Conservation (phyloP, 2,797 vertebrate genomes). For the Loris lydekkerianus region DNA sequence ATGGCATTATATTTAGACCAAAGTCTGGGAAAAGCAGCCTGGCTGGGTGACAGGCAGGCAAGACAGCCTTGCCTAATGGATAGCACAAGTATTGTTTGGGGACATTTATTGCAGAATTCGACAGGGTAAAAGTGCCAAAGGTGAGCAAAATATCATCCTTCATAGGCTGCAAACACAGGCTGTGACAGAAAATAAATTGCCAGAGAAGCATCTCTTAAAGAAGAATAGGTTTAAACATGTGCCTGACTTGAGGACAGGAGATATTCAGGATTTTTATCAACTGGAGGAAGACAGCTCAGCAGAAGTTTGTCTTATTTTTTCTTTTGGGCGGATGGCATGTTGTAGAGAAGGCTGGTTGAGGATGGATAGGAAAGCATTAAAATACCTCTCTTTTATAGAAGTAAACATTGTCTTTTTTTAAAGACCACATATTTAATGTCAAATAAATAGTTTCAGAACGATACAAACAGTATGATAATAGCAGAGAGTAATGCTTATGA, state of each 20-base stretch:
- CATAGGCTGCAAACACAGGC: constrained; percentile 60
- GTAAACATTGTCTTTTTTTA: neutral
- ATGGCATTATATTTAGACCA: constrained; percentile 35
- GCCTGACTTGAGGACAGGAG: neutral
- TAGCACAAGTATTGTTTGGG: constrained; percentile 49
- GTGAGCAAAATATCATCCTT: constrained; percentile 78
- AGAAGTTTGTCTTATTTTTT: constrained; percentile 45
- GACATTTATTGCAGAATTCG: constrained; percentile 38
- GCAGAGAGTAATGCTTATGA: neutral
- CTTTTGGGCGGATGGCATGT: neutral
- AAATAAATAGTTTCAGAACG: constrained; percentile 42
- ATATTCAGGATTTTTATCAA: constrained; percentile 46
- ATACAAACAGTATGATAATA: neutral
- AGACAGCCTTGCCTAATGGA: constrained; percentile 59
- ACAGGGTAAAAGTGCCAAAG: constrained; percentile 45
- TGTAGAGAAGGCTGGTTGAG: neutral
- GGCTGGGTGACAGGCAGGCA: constrained; percentile 32
- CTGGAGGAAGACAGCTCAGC: neutral
- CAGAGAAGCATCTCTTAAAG: constrained; percentile 60
- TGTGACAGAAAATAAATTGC: constrained; percentile 79
- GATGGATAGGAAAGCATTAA: neutral
- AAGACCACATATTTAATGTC: neutral
- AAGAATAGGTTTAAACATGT: constrained; percentile 46
- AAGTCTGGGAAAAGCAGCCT: neutral
- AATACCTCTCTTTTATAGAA: neutral